These are phyloP conservation scores for Lasioglossum morio DNA, from an alignment of 2,888 invertebrate genomes.

Conservation along the genomic window DNA sequence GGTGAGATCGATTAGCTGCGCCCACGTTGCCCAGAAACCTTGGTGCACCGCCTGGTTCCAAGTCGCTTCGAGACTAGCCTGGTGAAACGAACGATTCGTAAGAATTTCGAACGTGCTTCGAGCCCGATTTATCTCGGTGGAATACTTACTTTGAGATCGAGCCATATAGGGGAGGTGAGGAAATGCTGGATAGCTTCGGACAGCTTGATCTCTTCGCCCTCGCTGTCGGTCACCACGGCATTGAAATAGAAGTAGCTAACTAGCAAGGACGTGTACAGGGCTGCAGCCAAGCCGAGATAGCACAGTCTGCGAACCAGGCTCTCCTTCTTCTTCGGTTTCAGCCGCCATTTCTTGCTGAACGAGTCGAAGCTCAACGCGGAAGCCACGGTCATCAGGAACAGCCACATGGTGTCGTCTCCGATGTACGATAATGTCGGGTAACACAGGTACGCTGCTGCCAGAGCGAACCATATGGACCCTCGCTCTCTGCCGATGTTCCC, in stretches of 20 bases:
- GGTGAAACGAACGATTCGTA: background rate
- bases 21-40: slow-evolving; percentile 93
- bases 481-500: slow-evolving; percentile 95
- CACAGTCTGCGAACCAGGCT: slow-evolving; percentile 85
- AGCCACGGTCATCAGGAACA: slow-evolving; percentile 88
- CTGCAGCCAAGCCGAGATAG: slow-evolving; percentile 87
- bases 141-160: slow-evolving; percentile 84
- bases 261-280: slow-evolving; percentile 91
- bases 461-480: slow-evolving; percentile 90
- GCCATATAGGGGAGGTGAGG: slow-evolving; percentile 92
- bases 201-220: slow-evolving; percentile 94
- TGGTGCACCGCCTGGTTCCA: slow-evolving; percentile 93
- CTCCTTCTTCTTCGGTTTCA: slow-evolving; percentile 86
- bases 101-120: background rate
- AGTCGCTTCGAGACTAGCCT: slow-evolving; percentile 87
- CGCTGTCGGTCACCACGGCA: slow-evolving; percentile 92
- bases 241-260: slow-evolving; percentile 94
- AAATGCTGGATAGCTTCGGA: slow-evolving; percentile 96
- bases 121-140: background rate
- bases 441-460: slow-evolving; percentile 88
- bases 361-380: slow-evolving; percentile 90
- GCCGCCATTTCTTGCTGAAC: slow-evolving; percentile 92
- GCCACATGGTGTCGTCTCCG: slow-evolving; percentile 90
- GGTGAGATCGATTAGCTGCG: slow-evolving; percentile 92
- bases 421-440: slow-evolving; percentile 90